Evolutionary conservation across 2,113 vertebrate species (phyloP).

Genomic region (Psettodes erumei): DNA sequence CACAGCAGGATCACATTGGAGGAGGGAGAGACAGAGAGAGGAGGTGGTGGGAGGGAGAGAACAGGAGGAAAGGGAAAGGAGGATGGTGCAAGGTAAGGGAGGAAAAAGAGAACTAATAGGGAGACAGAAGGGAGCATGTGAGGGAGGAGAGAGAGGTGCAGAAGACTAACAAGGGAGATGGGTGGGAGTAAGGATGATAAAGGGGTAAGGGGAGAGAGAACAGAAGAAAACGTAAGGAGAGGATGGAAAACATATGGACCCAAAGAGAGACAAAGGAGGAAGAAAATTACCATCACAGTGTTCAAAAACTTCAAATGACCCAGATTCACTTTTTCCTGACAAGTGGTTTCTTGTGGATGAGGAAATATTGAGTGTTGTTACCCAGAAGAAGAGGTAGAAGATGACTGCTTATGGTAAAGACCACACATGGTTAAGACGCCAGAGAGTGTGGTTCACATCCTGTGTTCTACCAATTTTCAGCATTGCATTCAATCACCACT

Average conservation of each 20-base stretch:
- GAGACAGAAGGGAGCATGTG: background rate
- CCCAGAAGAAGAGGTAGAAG: no score
- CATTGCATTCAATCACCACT: no score
- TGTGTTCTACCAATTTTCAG: no score
- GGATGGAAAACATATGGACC: background rate
- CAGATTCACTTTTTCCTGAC: no score
- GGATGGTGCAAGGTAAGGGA: background rate
- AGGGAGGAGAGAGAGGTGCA: slow-evolving; percentile 3
- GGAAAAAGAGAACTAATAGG: background rate
- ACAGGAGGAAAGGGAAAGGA: slow-evolving; percentile 13
- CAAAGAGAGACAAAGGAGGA: background rate
- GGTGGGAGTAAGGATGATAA: background rate
- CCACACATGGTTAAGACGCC: no score
- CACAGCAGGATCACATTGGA: slow-evolving; percentile 58
- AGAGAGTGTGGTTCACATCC: no score
- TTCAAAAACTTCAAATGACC: background rate
- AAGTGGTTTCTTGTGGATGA: no score
- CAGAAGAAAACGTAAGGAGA: background rate
- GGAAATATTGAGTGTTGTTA: no score
- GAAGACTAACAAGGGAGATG: background rate
- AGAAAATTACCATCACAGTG: background rate
- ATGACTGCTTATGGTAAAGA: no score
- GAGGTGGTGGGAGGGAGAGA: slow-evolving; percentile 30
- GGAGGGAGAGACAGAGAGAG: slow-evolving; percentile 6
- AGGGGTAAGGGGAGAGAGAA: background rate